Evolutionary conservation across 2,888 invertebrate species (phyloP), one percentile per base, ranked within the genome.

Genomic region (Thecophora atra): DNA sequence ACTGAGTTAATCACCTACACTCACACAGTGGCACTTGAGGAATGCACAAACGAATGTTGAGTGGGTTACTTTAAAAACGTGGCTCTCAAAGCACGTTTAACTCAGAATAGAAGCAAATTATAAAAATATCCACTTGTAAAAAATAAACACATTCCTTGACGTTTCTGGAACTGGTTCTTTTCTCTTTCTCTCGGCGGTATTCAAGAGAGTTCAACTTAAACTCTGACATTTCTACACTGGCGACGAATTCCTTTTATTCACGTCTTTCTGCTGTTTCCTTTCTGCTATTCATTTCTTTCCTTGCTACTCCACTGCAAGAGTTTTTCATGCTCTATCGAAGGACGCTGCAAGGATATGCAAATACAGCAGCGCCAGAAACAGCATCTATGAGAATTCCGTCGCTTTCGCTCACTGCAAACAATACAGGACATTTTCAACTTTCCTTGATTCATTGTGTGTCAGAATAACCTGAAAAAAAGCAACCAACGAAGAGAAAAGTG

Each of bases 191-290:
- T 56, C 56, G 26, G 15, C 68, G 42, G 19, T 58, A 68, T 56
- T 67, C 58, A 56, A 58, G 56, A 28, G 44, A 4, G 47, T 47
- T 47, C 3, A 47, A 47, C 47, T 47, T 47, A 42, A 68, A 58
- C 69, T 69, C 28, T 60, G 69, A 47, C 69, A 60, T 69, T 69
- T 62, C 15, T 15, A 67, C 51, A 60, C 19, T 28, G 68, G 24
- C 4, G 13, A n/a, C 24, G 7, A 42, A 17, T 68, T n/a, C 42
- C 42, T 21, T 21, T 30, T 24, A 37, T 58, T 24, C 8, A 42
- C 56, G 11, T 54, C 15, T 26, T 21, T 52, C 15, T 26, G 19
- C 7, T 28, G 8, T 24, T 3, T 26, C 28, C 26, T 28, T 24
- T 60, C 19, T 54, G 7, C 54, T 54, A 21, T 54, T 54, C 51